Base-by-base conservation (phyloP, 2,113 vertebrate species). In the Grammomys surdaster region DNA sequence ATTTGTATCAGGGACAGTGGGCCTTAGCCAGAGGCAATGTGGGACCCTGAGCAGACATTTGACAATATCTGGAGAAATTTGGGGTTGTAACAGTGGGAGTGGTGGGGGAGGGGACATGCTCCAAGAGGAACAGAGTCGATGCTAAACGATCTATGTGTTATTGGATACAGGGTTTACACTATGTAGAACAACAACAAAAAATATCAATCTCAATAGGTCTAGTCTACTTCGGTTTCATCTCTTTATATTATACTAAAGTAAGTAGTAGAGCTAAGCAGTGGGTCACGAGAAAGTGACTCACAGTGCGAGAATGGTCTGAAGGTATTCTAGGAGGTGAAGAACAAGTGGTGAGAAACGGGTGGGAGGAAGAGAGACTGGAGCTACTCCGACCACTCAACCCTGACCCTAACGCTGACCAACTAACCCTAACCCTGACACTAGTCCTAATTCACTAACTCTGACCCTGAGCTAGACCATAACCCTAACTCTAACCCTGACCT, bases 11-110 rank as follows among this genome's bases (percentile, higher is more conserved):
- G 76, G 60, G 69, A 72, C 67, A 72, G 73, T 81, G 65, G 70
- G 51, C 80, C 73, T 87, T 90, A 93, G 54, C 43, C n/a, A 89
- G 91, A 69, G 54, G 70, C 8, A 43, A 3, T 36, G 31, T 72
- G 69, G 92, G 76, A 28, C 36, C 26, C 31, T 10, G 36, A 92
- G 28, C 2, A 90, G 87, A 90, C 10, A 5, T 12, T 63, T 89
- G 89, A 58, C 93, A 54, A 8, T 76, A 22, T 69, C 31, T 75
- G 63, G 65, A 77, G 73, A 58, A 54, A 86, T 56, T 73, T 88
- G n/a, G 51, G 31, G 16, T 60, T 85, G 77, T 89, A 51, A 17
- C 7, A 67, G 20, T 58, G 67, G n/a, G n/a, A 40, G 22, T 31
- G 7, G 24, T 2, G 4, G 7, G 75, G 19, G 51, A 33, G 65